Evolutionary conservation across 2,888 invertebrate species (phyloP).

Genomic region (Omphaloscelis lunosa): DNA sequence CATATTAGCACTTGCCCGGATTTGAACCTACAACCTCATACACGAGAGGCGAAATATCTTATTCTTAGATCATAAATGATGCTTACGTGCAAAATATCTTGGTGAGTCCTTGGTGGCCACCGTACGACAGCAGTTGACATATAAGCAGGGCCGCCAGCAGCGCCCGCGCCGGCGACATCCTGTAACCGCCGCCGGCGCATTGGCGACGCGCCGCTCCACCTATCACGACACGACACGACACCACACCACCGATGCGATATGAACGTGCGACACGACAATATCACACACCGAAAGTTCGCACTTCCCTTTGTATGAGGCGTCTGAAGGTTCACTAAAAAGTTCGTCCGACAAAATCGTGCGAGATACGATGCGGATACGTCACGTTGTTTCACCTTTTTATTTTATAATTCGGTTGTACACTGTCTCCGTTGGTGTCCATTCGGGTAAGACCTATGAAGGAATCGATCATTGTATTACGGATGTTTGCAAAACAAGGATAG

Average conservation of each 20-base stretch:
- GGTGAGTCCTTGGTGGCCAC: conserved; percentile 90
- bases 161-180: conserved; percentile 90
- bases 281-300: conserved; percentile 22
- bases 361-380: conserved; percentile 2
- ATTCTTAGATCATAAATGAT: conserved; percentile 3
- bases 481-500: conserved; percentile 70
- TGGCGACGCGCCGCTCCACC: conserved; percentile 84
- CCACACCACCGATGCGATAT: conserved; percentile 58
- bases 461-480: conserved; percentile 32
- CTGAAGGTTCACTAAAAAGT: conserved; percentile 10
- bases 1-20: no score
- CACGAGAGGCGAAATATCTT: no score
- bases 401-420: conserved; percentile 36
- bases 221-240: conserved; percentile 80
- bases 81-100: conserved; percentile 90
- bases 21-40: no score
- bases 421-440: conserved; percentile 39
- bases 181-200: conserved; percentile 88
- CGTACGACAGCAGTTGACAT: conserved; percentile 88
- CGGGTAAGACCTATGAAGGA: conserved; percentile 51
- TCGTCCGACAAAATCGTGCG: conserved; percentile 18
- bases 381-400: conserved; percentile 47
- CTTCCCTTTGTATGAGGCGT: conserved; percentile 3
- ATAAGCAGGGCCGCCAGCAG: conserved; percentile 87
- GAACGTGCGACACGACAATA: conserved; percentile 43